Percentiles rank a stretch among this genome's conserved stretches.
phyloP scores from a whole-genome alignment of 2,113 vertebrate genomes.

The Ictalurus punctatus region DNA sequence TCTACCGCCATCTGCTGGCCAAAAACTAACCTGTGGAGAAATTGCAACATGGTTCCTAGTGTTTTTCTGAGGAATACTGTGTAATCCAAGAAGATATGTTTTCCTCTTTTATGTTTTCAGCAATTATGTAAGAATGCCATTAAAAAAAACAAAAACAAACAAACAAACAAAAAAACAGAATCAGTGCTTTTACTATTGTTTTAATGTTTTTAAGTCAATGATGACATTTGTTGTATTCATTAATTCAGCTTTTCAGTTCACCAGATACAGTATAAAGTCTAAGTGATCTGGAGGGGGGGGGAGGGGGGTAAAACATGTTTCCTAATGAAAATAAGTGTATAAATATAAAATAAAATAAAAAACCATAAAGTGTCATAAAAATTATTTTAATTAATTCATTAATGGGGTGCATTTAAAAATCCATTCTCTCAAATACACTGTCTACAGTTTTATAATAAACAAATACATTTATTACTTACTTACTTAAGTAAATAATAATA shows the following conservation, averaged over 20 bases:
- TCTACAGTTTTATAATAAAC: not conserved
- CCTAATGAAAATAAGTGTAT: not conserved
- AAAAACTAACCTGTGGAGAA: not conserved
- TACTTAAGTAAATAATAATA: not conserved
- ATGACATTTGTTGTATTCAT: too few relatives aligned
- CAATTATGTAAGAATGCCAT: not conserved
- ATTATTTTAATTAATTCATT: not conserved
- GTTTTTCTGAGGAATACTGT: not conserved
- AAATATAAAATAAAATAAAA: not conserved
- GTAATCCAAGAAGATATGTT: not conserved
- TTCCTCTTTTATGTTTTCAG: not conserved
- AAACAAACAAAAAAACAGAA: not conserved
- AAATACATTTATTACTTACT: not conserved
- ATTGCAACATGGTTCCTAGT: accelerated
- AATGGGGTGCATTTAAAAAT: not conserved
- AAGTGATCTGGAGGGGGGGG: not conserved
- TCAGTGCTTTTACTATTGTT: not conserved
- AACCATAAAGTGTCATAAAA: not conserved
- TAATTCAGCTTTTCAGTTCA: not conserved
- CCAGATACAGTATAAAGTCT: not conserved
- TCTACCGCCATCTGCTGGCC: conserved; percentile 25
- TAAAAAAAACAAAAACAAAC: too few relatives aligned
- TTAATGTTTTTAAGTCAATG: not conserved
- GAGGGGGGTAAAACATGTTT: too few relatives aligned
- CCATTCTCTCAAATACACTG: not conserved